Evolutionary conservation across 2,113 vertebrate genomes (phyloP).

Genomic region (Pipa parva): DNA sequence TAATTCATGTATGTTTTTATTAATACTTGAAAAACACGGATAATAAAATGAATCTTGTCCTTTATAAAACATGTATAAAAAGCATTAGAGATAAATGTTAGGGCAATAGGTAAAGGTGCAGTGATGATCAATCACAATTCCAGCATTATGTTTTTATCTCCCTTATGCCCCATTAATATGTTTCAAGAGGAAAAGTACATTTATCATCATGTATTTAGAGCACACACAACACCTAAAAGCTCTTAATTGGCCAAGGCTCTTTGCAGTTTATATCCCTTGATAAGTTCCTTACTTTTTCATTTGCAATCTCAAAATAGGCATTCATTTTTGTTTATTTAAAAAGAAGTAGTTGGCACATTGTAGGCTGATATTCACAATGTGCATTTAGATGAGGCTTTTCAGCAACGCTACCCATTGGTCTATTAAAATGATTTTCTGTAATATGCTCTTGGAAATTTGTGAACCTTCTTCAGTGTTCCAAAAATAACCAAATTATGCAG

Average conservation of each 20-base stretch:
- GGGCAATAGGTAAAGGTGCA: constrained; percentile 12
- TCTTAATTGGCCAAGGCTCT: constrained; percentile 15
- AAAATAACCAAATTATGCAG: constrained; percentile 24
- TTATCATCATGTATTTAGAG: constrained; percentile 29
- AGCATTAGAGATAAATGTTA: background rate
- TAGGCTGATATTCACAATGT: background rate
- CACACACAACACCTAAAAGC: constrained; percentile 12
- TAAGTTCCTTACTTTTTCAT: constrained; percentile 7
- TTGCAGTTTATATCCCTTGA: background rate
- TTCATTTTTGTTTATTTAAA: constrained; percentile 7
- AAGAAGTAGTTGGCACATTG: constrained; percentile 5
- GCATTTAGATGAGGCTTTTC: constrained; percentile 6
- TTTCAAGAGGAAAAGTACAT: constrained; percentile 28
- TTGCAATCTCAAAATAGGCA: constrained; percentile 1
- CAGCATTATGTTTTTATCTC: constrained; percentile 11
- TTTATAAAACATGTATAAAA: background rate
- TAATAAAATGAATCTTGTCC: background rate
- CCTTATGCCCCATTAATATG: constrained; percentile 21
- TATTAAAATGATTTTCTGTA: constrained; percentile 4
- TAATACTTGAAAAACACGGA: no score
- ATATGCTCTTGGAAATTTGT: constrained; percentile 22
- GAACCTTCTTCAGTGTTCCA: constrained; percentile 27
- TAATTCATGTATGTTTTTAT: no score
- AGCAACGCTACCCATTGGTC: constrained; percentile 9
- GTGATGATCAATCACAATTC: constrained; percentile 24